Percentiles rank a stretch among this genome's conserved stretches.
Evolutionary conservation across 2,113 vertebrate genomes (phyloP).

Genomic region (Chaenogobius annularis): DNA sequence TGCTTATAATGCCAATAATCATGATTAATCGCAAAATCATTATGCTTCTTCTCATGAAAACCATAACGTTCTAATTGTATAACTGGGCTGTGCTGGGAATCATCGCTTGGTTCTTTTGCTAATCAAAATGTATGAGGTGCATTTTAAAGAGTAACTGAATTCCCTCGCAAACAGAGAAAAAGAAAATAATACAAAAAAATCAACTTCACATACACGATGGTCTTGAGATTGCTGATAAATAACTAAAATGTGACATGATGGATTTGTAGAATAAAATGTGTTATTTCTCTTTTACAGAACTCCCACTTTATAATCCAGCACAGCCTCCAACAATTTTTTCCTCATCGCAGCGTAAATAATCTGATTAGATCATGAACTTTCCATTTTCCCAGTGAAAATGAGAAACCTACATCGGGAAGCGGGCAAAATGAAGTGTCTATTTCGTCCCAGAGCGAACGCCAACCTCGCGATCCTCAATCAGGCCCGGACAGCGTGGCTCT

Average conservation of each 20-base stretch:
- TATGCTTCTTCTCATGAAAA: no score
- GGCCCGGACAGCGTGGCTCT: slow-evolving; percentile 31
- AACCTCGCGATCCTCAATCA: slow-evolving; percentile 19
- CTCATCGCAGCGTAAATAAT: neutral
- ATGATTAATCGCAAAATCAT: no score
- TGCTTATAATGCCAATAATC: no score
- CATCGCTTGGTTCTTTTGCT: no score
- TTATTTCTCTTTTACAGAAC: neutral
- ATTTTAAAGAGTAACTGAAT: no score
- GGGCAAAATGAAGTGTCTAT: neutral
- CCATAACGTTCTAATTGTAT: no score
- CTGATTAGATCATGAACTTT: slow-evolving; percentile 12
- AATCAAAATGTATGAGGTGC: no score
- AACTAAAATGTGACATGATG: neutral
- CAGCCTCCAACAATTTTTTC: neutral
- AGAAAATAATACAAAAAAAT: neutral
- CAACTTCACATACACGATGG: no score
- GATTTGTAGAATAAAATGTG: neutral
- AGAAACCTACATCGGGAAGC: neutral
- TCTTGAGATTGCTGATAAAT: neutral
- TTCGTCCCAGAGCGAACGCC: neutral
- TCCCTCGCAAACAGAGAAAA: no score
- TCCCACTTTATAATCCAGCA: neutral
- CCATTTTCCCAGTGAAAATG: slow-evolving; percentile 10
- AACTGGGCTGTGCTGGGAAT: no score